Evolutionary conservation across 2,113 vertebrate genomes (phyloP).

Genomic region (Acanthochromis polyacanthus): DNA sequence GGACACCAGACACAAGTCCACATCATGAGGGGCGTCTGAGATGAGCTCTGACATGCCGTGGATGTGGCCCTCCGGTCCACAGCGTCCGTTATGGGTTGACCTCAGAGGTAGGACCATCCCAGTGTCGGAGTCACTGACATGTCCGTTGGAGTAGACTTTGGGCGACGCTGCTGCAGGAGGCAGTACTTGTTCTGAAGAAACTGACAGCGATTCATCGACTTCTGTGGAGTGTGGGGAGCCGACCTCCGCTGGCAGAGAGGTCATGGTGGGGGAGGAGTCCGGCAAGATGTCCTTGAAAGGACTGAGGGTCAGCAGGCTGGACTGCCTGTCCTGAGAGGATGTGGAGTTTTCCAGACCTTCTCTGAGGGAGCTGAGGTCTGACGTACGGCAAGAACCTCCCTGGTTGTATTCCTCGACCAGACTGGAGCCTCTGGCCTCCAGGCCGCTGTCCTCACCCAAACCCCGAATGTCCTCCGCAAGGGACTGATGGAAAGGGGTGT

Average conservation of each 20-base stretch:
- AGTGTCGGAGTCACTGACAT: conserved; percentile 58
- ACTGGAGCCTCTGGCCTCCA: conserved; percentile 45
- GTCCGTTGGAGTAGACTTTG: conserved; percentile 61
- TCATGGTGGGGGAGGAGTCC: conserved; percentile 87
- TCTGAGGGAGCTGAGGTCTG: conserved; percentile 58
- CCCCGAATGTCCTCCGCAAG: conserved; percentile 65
- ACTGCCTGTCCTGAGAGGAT: conserved; percentile 82
- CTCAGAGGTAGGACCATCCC: conserved; percentile 79
- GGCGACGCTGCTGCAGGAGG: conserved; percentile 76
- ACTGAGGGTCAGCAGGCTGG: conserved; percentile 85
- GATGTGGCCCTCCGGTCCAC: conserved; percentile 61
- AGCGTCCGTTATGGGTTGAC: conserved; percentile 70
- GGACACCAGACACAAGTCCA: conserved; percentile 94
- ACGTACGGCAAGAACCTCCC: conserved; percentile 65
- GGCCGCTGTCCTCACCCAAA: conserved; percentile 64
- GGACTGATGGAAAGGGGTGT: conserved; percentile 82
- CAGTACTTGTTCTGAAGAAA: conserved; percentile 90
- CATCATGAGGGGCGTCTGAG: conserved; percentile 87
- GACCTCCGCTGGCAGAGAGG: conserved; percentile 90
- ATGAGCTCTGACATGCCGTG: conserved; percentile 52
- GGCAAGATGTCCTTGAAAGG: conserved; percentile 83
- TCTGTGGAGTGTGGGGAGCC: conserved; percentile 92
- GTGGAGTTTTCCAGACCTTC: conserved; percentile 72
- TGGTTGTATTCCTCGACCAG: conserved; percentile 65
- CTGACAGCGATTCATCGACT: conserved; percentile 90